Conservation (phyloP, 2,113 vertebrate species). For the Pangasianodon gigas region DNA sequence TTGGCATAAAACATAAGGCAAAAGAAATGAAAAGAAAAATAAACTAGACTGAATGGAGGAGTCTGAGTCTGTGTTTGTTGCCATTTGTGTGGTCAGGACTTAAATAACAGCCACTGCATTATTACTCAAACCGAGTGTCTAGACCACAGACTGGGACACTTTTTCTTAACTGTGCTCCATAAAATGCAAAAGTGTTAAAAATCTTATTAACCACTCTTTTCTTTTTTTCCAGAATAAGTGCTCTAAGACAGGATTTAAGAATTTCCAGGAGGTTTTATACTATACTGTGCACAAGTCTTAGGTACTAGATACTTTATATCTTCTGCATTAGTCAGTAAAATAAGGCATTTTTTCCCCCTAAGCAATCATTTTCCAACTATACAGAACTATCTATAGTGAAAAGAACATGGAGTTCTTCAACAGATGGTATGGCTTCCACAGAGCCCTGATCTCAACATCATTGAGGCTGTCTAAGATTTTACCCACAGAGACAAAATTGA, state of each 20-base stretch:
- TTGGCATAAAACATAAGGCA: not conserved
- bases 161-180: not conserved
- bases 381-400: not conserved
- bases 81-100: conserved; percentile 9
- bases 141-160: conserved; percentile 17
- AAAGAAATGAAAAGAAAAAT: conserved; percentile 28
- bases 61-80: not conserved
- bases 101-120: conserved; percentile 6
- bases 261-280: not conserved
- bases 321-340: not conserved
- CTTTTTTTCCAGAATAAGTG: not conserved
- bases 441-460: not conserved
- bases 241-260: not conserved
- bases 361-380: not conserved
- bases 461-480: not conserved
- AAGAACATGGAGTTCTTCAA: not conserved
- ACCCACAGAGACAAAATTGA: not conserved
- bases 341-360: not conserved
- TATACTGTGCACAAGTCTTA: not conserved
- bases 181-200: not conserved
- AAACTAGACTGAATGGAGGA: conserved; percentile 7
- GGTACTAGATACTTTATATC: not conserved
- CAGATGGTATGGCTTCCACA: not conserved
- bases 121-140: conserved; percentile 4
- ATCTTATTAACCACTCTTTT: not conserved